Conservation (phyloP, 2,113 vertebrate genomes). For the Delphinapterus leucas region DNA sequence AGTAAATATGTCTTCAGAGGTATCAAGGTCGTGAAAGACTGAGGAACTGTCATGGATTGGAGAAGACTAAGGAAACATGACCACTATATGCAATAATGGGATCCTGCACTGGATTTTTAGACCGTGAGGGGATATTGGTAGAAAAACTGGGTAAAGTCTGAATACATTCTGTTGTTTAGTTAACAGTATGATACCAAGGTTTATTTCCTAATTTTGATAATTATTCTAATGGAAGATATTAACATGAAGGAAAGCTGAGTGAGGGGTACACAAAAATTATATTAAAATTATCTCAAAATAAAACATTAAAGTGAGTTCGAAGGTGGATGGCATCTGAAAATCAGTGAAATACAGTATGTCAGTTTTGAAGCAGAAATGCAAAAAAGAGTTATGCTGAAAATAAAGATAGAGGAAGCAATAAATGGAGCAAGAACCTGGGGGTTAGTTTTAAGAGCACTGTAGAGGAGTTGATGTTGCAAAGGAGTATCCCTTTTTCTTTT, state of each 20-base stretch:
- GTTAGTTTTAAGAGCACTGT: background rate
- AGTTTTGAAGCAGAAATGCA: background rate
- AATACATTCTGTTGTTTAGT: background rate
- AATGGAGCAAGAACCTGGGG: background rate
- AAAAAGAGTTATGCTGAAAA: background rate
- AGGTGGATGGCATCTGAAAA: background rate
- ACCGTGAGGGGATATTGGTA: background rate
- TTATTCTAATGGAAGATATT: background rate
- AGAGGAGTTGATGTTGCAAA: background rate
- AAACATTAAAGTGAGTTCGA: background rate
- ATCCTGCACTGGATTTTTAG: background rate
- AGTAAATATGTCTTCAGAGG: background rate
- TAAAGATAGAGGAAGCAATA: background rate
- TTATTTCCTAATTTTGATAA: constrained; percentile 21
- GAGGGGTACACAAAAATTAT: background rate
- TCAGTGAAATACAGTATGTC: background rate
- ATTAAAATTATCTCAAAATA: background rate
- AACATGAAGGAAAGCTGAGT: background rate
- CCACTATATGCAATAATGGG: background rate
- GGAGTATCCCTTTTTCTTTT: background rate
- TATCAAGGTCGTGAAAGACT: background rate
- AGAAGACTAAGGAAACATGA: background rate
- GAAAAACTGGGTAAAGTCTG: background rate
- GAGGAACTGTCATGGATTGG: background rate
- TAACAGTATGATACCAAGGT: background rate